Conservation (phyloP, 2,888 invertebrate species). For the Aphodius granarius region DNA sequence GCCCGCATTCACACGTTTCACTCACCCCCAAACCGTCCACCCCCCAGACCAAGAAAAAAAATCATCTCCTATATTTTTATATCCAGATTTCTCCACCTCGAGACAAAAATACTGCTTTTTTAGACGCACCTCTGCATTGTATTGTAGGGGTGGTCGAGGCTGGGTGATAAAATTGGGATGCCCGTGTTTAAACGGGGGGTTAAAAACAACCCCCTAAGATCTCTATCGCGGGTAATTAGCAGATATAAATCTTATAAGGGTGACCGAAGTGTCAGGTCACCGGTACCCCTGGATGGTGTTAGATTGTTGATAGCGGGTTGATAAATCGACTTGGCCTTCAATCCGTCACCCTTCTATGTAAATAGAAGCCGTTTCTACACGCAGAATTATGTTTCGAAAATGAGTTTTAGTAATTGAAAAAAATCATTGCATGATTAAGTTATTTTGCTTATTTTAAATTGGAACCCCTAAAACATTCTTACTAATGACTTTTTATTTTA, state of each 20-base stretch:
- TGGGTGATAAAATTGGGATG: background rate
- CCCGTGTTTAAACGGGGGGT: background rate
- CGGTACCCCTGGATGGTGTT: background rate
- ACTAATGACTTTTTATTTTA: too few species aligned
- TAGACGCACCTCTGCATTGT: background rate
- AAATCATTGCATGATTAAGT: too few species aligned
- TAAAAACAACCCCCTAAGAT: background rate
- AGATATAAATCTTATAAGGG: background rate
- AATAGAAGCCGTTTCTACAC: too few species aligned
- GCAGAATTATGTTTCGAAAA: too few species aligned
- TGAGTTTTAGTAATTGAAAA: too few species aligned
- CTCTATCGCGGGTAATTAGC: background rate
- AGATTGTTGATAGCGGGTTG: background rate
- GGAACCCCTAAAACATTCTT: too few species aligned
- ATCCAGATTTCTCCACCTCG: background rate
- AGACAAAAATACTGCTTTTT: background rate
- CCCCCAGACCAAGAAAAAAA: too few species aligned
- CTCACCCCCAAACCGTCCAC: slow-evolving; percentile 4
- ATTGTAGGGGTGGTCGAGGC: background rate
- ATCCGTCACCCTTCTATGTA: background rate
- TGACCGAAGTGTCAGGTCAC: background rate
- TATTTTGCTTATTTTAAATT: too few species aligned
- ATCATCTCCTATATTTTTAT: background rate
- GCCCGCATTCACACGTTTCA: slow-evolving; percentile 20
- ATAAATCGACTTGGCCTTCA: background rate